These are phyloP conservation scores for Dicerorhinus sumatrensis DNA, from an alignment of 2,113 vertebrate species.

Conservation along the genomic window DNA sequence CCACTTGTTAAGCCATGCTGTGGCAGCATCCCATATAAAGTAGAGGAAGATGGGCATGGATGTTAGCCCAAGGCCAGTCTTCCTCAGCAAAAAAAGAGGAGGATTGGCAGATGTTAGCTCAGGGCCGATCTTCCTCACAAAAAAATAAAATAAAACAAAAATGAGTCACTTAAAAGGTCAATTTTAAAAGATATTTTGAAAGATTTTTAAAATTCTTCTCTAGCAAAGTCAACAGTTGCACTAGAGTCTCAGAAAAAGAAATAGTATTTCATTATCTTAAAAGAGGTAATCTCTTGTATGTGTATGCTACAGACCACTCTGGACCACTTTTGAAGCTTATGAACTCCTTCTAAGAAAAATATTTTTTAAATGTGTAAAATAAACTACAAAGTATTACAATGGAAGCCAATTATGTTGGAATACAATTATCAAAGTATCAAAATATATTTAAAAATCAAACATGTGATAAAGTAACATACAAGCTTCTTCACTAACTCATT, in stretches of 20 bases:
- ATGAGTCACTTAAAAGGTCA: background rate
- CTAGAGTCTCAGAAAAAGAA: background rate
- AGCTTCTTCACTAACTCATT: background rate
- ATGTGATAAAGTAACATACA: background rate
- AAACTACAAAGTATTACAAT: background rate
- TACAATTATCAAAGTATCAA: slow-evolving; percentile 7
- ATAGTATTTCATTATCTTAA: background rate
- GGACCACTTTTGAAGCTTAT: background rate
- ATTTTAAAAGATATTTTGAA: background rate
- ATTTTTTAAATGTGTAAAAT: background rate
- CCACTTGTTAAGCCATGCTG: no score
- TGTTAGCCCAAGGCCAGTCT: no score
- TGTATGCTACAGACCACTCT: background rate
- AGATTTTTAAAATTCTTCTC: background rate
- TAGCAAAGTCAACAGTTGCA: background rate
- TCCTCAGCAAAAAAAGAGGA: no score
- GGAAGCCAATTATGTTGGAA: background rate
- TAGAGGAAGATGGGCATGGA: no score
- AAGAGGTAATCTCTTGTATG: background rate
- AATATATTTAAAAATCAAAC: background rate
- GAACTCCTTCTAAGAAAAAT: background rate
- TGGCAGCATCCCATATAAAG: no score
- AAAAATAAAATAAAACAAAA: background rate
- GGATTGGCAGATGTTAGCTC: no score
- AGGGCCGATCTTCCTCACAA: no score